Percentiles rank a stretch among this genome's conserved stretches.
Evolutionary conservation across 2,888 invertebrate species (phyloP).

Genomic region (Linyphia triangularis): DNA sequence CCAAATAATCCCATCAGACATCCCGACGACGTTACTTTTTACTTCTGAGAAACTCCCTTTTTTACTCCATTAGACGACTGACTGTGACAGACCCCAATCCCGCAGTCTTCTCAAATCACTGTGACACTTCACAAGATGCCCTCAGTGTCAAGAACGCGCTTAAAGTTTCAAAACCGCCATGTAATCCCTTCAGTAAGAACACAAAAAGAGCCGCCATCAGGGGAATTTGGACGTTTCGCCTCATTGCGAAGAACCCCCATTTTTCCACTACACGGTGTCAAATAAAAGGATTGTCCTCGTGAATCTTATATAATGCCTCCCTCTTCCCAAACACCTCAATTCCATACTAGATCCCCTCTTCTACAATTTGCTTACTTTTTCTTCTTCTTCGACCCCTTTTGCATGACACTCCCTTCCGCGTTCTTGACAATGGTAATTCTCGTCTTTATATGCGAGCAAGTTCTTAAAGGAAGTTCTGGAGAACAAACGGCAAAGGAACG

Average conservation of each 20-base stretch:
- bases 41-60: neutral
- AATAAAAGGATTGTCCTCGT: slow-evolving; percentile 29
- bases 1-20: too few relatives aligned
- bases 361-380: slow-evolving; percentile 44
- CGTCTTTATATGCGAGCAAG: slow-evolving; percentile 47
- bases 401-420: slow-evolving; percentile 13
- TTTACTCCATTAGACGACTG: neutral
- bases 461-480: slow-evolving; percentile 43
- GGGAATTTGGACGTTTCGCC: neutral
- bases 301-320: slow-evolving; percentile 61
- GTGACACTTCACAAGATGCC: neutral
- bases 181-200: slow-evolving; percentile 4
- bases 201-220: slow-evolving; percentile 25
- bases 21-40: too few relatives aligned
- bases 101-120: neutral
- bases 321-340: neutral
- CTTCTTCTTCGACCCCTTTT: slow-evolving; percentile 3
- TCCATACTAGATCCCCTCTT: slow-evolving; percentile 18
- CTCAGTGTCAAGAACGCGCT: slow-evolving; percentile 42
- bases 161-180: slow-evolving; percentile 34
- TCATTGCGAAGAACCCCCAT: slow-evolving; percentile 9
- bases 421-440: slow-evolving; percentile 72
- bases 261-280: neutral
- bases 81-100: neutral
- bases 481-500: slow-evolving; percentile 26